Base-by-base conservation (phyloP, 2,113 vertebrate genomes). In the Mesembrinibis cayennensis region DNA sequence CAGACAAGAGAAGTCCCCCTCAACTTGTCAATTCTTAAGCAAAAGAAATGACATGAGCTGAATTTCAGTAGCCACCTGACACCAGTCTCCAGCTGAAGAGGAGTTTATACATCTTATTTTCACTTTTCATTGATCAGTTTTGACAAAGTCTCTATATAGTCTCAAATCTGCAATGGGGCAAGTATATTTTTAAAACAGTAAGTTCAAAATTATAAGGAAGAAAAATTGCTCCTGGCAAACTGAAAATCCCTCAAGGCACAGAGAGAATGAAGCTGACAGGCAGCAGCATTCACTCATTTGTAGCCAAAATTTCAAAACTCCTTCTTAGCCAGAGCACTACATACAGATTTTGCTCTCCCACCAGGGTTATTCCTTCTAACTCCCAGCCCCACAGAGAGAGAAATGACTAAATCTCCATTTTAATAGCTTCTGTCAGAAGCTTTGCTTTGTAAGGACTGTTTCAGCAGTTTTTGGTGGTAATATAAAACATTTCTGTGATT, bases 401-500 rank as follows among this genome's bases (percentile, higher is more conserved):
- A 97, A 97, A 97, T 95, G 14, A 97, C 96, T 98, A 97, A 96
- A 98, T 97, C 95, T 97, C 90, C 74, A 93, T 95, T 98, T 98
- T 98, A 98, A 98, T 97, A 97, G 97, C 93, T 96, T 91, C 95
- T 97, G 88, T 97, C 96, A 97, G 89, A 95, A 96, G 86, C 97
- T 98, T 97, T 97, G 95, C 97, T 97, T 98, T 97, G 96, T 96
- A 96, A 98, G 96, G 96, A 92, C 96, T 93, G 86, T 97, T 98
- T 98, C 97, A 98, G 97, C 96, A 97, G 92, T 81, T 97, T 96
- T 97, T 76, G 27, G 59, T 95, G 59, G 91, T 90, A 97, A 97
- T 96, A 95, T 96, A 97, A 97, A 95, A 87, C 92, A 96, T 95
- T 97, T 97, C 82, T 7, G 13, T 98, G 97, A 98, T 98, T 98